Evolutionary conservation across 2,797 vertebrate genomes (phyloP).

Genomic region (Hemibagrus guttatus): DNA sequence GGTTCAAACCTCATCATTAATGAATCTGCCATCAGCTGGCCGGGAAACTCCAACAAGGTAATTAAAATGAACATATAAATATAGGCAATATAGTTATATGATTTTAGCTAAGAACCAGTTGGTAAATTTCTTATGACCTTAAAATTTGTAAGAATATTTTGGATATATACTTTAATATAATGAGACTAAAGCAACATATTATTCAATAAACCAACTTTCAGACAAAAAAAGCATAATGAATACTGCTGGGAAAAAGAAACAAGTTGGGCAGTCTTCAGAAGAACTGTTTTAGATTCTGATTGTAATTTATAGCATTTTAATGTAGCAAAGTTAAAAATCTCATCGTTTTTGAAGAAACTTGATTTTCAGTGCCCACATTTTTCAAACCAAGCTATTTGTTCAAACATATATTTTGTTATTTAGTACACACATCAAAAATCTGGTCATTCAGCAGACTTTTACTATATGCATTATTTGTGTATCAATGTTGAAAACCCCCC

Average conservation of each 20-base stretch:
- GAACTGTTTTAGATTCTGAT: too few relatives aligned
- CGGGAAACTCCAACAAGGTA: slow-evolving; percentile 56
- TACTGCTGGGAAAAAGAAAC: too few relatives aligned
- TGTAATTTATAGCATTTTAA: too few relatives aligned
- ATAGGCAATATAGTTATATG: background rate
- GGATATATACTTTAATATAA: background rate
- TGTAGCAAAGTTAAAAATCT: too few relatives aligned
- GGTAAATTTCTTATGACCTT: background rate
- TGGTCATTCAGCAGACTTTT: background rate
- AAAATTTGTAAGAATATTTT: background rate
- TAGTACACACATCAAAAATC: too few relatives aligned
- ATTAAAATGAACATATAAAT: background rate
- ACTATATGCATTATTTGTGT: background rate
- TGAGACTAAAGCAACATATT: background rate
- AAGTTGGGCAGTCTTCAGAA: too few relatives aligned
- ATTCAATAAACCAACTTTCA: too few relatives aligned
- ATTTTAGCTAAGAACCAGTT: background rate
- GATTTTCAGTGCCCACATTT: background rate
- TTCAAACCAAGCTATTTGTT: background rate
- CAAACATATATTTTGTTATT: background rate
- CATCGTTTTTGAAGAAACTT: too few relatives aligned
- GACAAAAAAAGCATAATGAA: too few relatives aligned
- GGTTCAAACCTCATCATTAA: slow-evolving; percentile 68
- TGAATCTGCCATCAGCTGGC: slow-evolving; percentile 72
- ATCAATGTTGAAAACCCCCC: background rate